phyloP scores from a whole-genome alignment of 1,140 invertebrate genomes.

The Cepaea nemoralis region DNA sequence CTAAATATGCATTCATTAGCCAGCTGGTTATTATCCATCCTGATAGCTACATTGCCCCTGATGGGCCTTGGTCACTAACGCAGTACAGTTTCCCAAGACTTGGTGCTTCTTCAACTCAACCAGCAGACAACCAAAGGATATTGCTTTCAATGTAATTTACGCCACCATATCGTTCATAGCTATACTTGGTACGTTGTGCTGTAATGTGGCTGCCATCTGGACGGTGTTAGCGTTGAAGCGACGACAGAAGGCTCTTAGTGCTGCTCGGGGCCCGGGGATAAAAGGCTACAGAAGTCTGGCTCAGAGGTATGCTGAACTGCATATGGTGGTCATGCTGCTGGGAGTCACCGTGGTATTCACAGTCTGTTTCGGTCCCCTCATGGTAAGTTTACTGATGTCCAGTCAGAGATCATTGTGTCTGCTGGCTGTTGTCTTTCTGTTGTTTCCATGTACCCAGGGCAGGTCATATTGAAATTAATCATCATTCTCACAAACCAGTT shows the following conservation, averaged over 20 bases:
- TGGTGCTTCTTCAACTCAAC: conserved; percentile 73
- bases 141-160: conserved; percentile 64
- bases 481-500: too few relatives aligned
- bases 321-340: conserved; percentile 71
- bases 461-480: too few relatives aligned
- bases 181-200: conserved; percentile 63
- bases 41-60: conserved; percentile 69
- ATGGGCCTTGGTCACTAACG: conserved; percentile 67
- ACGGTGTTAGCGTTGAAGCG: conserved; percentile 60
- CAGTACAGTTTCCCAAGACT: conserved; percentile 68
- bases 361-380: conserved; percentile 70
- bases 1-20: conserved; percentile 60
- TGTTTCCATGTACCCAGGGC: too few relatives aligned
- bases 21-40: conserved; percentile 63
- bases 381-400: conserved; percentile 66
- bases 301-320: conserved; percentile 69
- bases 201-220: conserved; percentile 66
- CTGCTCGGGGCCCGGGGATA: conserved; percentile 47
- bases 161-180: conserved; percentile 59
- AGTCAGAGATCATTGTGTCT: too few relatives aligned
- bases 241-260: conserved; percentile 52
- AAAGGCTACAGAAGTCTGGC: conserved; percentile 55
- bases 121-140: conserved; percentile 48
- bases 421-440: too few relatives aligned
- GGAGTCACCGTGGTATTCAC: conserved; percentile 72